Evolutionary conservation across 2,888 invertebrate species (phyloP).

Genomic region (Hypsopygia costalis): DNA sequence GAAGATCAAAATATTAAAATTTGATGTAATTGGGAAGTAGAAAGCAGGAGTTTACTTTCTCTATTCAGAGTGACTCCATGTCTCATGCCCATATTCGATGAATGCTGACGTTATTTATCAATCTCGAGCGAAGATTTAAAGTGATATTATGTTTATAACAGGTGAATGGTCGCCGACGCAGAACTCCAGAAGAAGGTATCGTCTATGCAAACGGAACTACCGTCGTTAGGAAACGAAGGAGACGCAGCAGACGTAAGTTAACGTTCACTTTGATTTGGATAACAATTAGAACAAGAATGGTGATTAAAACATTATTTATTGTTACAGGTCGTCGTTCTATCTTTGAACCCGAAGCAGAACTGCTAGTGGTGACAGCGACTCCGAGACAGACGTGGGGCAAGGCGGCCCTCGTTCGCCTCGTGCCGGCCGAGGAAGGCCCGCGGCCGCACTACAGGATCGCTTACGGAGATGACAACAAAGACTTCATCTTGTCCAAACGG

Average conservation of each 20-base stretch:
- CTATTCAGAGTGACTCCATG: too few relatives aligned
- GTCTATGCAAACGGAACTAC: constrained; percentile 70
- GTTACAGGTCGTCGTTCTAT: constrained; percentile 57
- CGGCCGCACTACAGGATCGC: constrained; percentile 61
- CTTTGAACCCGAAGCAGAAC: constrained; percentile 57
- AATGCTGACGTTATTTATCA: too few relatives aligned
- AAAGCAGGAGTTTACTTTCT: too few relatives aligned
- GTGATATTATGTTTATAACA: constrained; percentile 18
- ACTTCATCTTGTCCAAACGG: constrained; percentile 56
- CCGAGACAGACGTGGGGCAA: constrained; percentile 62
- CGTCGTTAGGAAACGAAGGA: constrained; percentile 51
- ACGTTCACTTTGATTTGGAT: too few relatives aligned
- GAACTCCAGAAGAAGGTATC: constrained; percentile 66
- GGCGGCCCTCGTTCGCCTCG: constrained; percentile 55
- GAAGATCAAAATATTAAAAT: too few relatives aligned
- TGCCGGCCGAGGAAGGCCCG: constrained; percentile 56
- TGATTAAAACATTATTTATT: neutral
- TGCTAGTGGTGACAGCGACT: constrained; percentile 50
- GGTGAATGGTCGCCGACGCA: constrained; percentile 64
- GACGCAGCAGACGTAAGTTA: constrained; percentile 65
- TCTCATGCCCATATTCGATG: too few relatives aligned
- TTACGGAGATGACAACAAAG: constrained; percentile 48
- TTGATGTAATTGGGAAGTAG: too few relatives aligned
- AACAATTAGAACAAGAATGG: too few relatives aligned
- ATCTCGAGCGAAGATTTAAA: too few relatives aligned